Base-by-base conservation (phyloP, 2,797 vertebrate genomes). In the Mionectes olivaceus region DNA sequence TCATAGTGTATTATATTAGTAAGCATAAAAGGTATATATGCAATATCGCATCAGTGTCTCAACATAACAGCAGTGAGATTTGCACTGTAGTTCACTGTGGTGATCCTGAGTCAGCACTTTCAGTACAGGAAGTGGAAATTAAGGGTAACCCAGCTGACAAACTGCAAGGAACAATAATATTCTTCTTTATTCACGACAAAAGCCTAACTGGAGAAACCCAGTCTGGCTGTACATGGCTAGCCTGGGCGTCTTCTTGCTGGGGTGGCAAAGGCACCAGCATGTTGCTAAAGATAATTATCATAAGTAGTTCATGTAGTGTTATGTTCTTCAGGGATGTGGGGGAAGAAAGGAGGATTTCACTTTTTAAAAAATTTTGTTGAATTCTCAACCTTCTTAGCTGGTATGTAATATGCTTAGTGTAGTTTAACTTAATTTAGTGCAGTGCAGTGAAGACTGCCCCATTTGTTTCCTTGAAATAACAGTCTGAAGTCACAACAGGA, bases 31-130 rank as follows among this genome's bases (percentile, higher is more conserved):
- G 39, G 74, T 41, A 75, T 55, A 86, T 65, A 69, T 57, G 24
- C 7, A 71, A 25, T 43, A 67, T 59, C 79, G 75, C 70, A 19
- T 39, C 65, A 67, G 7, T 11, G 27, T 67, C 76, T 76, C 35
- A 78, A n/a, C 11, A 19, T 83, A 65, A 50, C 1, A 10, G 16
- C 59, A 94, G 24, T 22, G 60, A 85, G 32, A 77, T 75, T 70
- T 86, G n/a, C n/a, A 78, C 37, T 24, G 21, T 10, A 57, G 39
- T n/a, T 70, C 32, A 50, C n/a, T 55, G 5, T 0, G 0, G 50
- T 35, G 24, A 33, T 90, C 39, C 46, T 93, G 77, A 93, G 61
- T 86, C 92, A 90, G 63, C 67, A 57, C 3, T 94, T 90, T 47
- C 4, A 76, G 56, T 28, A 65, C 8, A 37, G 21, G 41, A 78